phyloP scores from a whole-genome alignment of 92 coral and sea anemone genomes.

The Desmophyllum pertusum region DNA sequence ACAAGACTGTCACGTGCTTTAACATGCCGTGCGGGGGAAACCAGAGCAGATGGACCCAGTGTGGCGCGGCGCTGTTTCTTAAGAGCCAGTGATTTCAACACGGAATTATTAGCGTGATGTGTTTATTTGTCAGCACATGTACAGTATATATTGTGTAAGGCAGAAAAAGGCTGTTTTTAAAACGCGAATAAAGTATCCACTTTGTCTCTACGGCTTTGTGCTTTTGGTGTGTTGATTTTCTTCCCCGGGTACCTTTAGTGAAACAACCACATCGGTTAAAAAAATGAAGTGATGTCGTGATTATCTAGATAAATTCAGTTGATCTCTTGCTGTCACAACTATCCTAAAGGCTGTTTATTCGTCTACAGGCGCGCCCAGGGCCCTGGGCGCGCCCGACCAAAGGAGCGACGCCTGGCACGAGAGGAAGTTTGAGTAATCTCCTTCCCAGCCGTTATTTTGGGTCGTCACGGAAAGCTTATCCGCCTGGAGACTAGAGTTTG shows the following conservation, averaged over 20 bases:
- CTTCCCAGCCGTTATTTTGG: too few relatives aligned
- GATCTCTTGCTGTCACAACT: too few relatives aligned
- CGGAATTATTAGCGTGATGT: background rate
- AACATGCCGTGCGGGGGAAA: conserved; percentile 94
- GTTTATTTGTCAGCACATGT: background rate
- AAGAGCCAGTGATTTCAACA: conserved; percentile 73
- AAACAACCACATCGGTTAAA: background rate
- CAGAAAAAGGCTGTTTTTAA: background rate
- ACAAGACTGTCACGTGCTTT: conserved; percentile 89
- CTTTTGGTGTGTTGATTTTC: background rate
- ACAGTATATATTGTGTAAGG: background rate
- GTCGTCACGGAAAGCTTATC: too few relatives aligned
- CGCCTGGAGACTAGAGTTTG: too few relatives aligned
- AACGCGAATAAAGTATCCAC: background rate
- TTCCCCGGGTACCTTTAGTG: too few relatives aligned
- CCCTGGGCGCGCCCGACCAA: too few relatives aligned
- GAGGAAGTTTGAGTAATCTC: too few relatives aligned
- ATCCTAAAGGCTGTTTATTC: too few relatives aligned
- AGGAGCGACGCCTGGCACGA: too few relatives aligned
- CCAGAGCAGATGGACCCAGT: conserved; percentile 94
- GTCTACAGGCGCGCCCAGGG: too few relatives aligned
- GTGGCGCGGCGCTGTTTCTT: conserved; percentile 96
- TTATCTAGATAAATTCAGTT: too few relatives aligned
- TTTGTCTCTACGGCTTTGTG: background rate
- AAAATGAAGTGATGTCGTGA: background rate